Base-by-base conservation (phyloP, 2,888 invertebrate species). In the Hypolimnas misippus region DNA sequence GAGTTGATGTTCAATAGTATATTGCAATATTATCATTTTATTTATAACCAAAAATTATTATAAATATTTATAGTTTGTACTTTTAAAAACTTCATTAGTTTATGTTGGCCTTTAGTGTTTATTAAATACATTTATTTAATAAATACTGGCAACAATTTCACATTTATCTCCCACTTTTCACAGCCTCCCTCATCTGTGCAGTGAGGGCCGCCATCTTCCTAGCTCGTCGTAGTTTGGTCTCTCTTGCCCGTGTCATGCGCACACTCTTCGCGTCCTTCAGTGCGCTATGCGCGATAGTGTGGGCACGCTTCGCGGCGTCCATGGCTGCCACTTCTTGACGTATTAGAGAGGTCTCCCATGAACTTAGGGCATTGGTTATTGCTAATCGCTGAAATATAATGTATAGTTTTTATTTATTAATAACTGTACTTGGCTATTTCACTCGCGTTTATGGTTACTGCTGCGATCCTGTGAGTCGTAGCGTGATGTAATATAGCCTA, bases 361-460 rank as follows among this genome's bases (percentile, higher is more conserved):
- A 70, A 61, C 70, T 84, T 0, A 91, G 75, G 0, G 87, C 84
- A 75, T 86, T 89, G 31, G 76, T 69, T 67, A 89, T 85, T 1
- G 89, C 88, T 16, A 81, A 71, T 0, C 88, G 84, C 91, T 91
- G 81, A 1, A 58, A 61, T 25, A 21, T 14, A 40, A 0, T 12
- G n/a, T 35, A 2, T 12, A 12, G 2, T 35, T n/a, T n/a, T n/a
- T n/a, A n/a, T 31, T 31, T 31, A 31, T 7, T 31, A 31, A 2
- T 31, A 31, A 31, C 31, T 31, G 8, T 31, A 7, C n/a, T n/a
- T n/a, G n/a, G n/a, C n/a, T n/a, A n/a, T n/a, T n/a, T n/a, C n/a
- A n/a, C n/a, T n/a, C n/a, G n/a, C n/a, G n/a, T n/a, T n/a, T n/a
- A n/a, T n/a, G n/a, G n/a, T n/a, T n/a, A n/a, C n/a, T n/a, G n/a